A percentile compares a stretch with the other conserved stretches of the same genome.
phyloP scores from a whole-genome alignment of 1,140 invertebrate genomes.

The Cotesia glomerata region DNA sequence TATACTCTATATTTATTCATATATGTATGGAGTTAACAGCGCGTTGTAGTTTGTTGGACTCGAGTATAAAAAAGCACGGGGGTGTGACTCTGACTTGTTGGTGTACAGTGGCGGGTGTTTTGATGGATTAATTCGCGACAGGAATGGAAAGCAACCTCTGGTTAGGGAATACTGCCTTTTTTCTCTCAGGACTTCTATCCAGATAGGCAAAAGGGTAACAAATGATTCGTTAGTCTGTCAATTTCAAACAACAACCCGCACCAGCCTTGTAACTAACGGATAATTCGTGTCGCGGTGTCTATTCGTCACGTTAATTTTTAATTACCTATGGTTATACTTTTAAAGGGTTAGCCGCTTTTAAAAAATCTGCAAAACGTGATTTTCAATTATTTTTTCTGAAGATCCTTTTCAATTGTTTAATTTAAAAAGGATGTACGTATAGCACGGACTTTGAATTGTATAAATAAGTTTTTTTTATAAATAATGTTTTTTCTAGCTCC shows the following conservation, averaged over 20 bases:
- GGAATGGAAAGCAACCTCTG: constrained; percentile 54
- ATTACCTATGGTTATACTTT: background rate
- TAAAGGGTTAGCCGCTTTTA: too few relatives aligned
- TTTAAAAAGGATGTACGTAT: too few relatives aligned
- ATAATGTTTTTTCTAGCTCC: too few relatives aligned
- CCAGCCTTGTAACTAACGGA: constrained; percentile 16
- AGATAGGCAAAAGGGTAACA: constrained; percentile 32
- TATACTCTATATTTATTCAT: too few relatives aligned
- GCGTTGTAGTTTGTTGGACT: constrained; percentile 16
- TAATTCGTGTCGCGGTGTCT: constrained; percentile 16
- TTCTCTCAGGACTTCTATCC: background rate
- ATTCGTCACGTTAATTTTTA: constrained; percentile 18
- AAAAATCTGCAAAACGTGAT: too few relatives aligned
- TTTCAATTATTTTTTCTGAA: too few relatives aligned
- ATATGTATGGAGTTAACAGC: too few relatives aligned
- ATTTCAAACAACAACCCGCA: constrained; percentile 17
- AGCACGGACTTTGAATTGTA: too few relatives aligned
- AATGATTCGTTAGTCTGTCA: constrained; percentile 34
- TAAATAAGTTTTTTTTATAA: too few relatives aligned
- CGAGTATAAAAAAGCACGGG: constrained; percentile 22
- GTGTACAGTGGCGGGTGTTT: constrained; percentile 43
- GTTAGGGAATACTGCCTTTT: constrained; percentile 40
- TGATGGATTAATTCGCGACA: constrained; percentile 61
- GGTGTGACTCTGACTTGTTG: constrained; percentile 2
- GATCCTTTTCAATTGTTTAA: too few relatives aligned